phyloP scores from a whole-genome alignment of 1,140 invertebrate genomes.

The Dolichoris vasculosae region DNA sequence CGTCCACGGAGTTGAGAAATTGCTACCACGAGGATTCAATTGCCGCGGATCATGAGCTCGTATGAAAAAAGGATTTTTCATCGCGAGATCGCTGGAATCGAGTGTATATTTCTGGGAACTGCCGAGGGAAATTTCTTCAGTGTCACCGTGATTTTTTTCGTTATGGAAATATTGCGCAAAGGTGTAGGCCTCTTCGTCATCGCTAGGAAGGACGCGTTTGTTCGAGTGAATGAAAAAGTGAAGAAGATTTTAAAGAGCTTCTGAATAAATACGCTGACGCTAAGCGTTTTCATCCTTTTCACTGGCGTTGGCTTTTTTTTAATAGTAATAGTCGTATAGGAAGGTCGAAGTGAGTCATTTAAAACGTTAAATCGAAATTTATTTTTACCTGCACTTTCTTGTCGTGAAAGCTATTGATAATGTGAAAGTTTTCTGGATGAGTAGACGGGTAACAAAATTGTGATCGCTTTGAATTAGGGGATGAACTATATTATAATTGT shows the following conservation, averaged over 20 bases:
- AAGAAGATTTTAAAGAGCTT: background rate
- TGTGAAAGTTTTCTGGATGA: background rate
- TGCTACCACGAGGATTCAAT: conserved; percentile 25
- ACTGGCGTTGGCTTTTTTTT: background rate
- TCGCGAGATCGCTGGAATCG: background rate
- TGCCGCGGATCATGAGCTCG: background rate
- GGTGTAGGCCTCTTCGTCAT: background rate
- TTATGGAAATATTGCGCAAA: background rate
- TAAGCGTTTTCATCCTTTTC: background rate
- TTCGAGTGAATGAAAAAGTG: background rate
- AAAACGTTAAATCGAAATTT: background rate
- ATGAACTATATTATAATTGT: background rate
- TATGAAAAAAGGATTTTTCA: conserved; percentile 20
- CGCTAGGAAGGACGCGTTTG: background rate
- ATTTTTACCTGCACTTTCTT: background rate
- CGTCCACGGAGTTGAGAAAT: background rate
- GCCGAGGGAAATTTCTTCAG: background rate
- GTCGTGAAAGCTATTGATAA: background rate
- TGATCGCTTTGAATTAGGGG: background rate
- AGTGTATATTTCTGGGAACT: background rate
- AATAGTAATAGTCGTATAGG: background rate
- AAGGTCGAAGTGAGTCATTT: no score
- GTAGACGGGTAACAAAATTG: background rate
- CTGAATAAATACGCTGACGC: conserved; percentile 14
- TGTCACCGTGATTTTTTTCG: background rate